Conservation (phyloP, 23 tunicate genomes). For the Corella eumyota region DNA sequence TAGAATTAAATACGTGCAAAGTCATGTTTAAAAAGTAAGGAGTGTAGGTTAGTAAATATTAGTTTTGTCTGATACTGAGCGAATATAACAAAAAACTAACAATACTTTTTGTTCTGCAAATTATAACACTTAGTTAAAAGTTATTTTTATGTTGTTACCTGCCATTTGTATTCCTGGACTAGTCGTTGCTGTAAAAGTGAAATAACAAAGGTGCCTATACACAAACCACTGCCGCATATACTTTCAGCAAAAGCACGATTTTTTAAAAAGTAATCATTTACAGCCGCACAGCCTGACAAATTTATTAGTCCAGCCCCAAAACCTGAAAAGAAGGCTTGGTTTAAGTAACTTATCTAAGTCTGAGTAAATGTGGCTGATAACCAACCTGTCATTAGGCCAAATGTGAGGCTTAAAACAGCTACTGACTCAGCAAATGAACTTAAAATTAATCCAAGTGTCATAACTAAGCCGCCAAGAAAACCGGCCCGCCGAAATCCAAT, state of each 20-base stretch:
- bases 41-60: background rate
- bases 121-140: too few relatives aligned
- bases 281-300: background rate
- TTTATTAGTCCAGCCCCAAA: constrained; percentile 3
- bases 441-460: constrained; percentile 2
- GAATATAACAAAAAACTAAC: too few relatives aligned
- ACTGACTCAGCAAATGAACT: constrained; percentile 8
- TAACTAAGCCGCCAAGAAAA: constrained; percentile 16
- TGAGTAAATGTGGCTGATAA: too few relatives aligned
- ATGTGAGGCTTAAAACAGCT: constrained; percentile 2
- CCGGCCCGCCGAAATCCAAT: constrained; percentile 12
- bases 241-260: constrained; percentile 9
- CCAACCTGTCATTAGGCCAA: constrained; percentile 33
- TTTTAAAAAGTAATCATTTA: constrained; percentile 3
- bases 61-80: too few relatives aligned
- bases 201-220: background rate
- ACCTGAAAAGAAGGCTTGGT: background rate
- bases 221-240: background rate
- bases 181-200: background rate
- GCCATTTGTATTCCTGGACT: background rate
- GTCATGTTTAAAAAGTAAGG: background rate
- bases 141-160: background rate
- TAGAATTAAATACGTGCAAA: too few relatives aligned
- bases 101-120: too few relatives aligned
- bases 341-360: too few relatives aligned